A percentile compares a stretch with the other conserved stretches of the same genome.
These are phyloP conservation scores for Epizoanthus stellaris DNA, from an alignment of 92 coral and sea anemone species.

Conservation along the genomic window DNA sequence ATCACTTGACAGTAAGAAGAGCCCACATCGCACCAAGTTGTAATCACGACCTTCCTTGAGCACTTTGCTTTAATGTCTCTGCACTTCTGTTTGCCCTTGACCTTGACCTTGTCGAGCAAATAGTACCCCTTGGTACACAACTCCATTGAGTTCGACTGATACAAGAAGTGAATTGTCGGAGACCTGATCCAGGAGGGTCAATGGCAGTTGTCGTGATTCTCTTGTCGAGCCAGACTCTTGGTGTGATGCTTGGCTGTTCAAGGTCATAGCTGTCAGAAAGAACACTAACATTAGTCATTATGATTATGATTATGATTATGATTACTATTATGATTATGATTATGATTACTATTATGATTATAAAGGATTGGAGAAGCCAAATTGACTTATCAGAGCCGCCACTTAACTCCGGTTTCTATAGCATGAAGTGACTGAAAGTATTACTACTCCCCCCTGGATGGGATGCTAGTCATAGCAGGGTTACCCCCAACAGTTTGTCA, in stretches of 20 bases:
- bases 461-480: too few species aligned
- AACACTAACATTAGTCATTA: background rate
- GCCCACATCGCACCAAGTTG: too few species aligned
- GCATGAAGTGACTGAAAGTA: too few species aligned
- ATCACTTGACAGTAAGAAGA: too few species aligned
- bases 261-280: slow-evolving; percentile 40
- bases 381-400: too few species aligned
- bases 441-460: too few species aligned
- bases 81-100: slow-evolving; percentile 6
- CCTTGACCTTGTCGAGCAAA: slow-evolving; percentile 81
- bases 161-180: slow-evolving; percentile 94
- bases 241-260: slow-evolving; percentile 69
- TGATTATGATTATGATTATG: background rate
- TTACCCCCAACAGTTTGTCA: too few species aligned
- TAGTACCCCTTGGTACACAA: slow-evolving; percentile 93
- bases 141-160: slow-evolving; percentile 95
- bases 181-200: slow-evolving; percentile 89
- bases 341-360: background rate
- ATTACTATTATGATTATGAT: background rate
- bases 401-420: too few species aligned
- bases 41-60: background rate
- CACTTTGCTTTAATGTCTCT: background rate
- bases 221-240: slow-evolving; percentile 71
- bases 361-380: too few species aligned
- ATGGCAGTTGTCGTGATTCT: slow-evolving; percentile 85